Evolutionary conservation across 2,888 invertebrate species (phyloP).

Genomic region (Drosophila fungiperda): DNA sequence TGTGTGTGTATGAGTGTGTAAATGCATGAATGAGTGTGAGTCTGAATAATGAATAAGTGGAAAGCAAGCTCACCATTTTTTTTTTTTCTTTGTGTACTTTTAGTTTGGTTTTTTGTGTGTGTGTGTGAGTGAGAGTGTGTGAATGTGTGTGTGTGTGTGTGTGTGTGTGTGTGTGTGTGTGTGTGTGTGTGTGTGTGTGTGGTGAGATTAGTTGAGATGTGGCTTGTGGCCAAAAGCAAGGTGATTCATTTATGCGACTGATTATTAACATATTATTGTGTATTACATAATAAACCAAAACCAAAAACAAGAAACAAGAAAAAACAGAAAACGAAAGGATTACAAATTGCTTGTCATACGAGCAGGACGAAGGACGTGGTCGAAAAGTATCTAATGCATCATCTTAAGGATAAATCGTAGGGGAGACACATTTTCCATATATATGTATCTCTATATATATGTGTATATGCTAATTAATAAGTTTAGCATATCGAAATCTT

Average conservation of each 20-base stretch:
- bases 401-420: conserved; percentile 47
- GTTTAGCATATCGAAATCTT: conserved; percentile 11
- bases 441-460: background rate
- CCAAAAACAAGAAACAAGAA: background rate
- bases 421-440: conserved; percentile 38
- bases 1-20: background rate
- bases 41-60: background rate
- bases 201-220: conserved; percentile 13
- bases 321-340: conserved; percentile 5
- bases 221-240: conserved; percentile 61
- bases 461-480: background rate
- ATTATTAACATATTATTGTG: conserved; percentile 73
- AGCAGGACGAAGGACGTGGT: conserved; percentile 8
- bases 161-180: conserved; percentile 1
- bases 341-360: conserved; percentile 42
- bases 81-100: background rate
- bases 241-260: conserved; percentile 82
- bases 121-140: background rate
- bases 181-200: background rate
- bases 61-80: background rate
- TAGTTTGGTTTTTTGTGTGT: background rate
- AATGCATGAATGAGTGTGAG: background rate
- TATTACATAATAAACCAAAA: conserved; percentile 55
- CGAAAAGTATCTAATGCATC: conserved; percentile 20
- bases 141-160: background rate